Evolutionary conservation across 2,113 vertebrate genomes (phyloP).

Genomic region (Rhadina sibilatrix): DNA sequence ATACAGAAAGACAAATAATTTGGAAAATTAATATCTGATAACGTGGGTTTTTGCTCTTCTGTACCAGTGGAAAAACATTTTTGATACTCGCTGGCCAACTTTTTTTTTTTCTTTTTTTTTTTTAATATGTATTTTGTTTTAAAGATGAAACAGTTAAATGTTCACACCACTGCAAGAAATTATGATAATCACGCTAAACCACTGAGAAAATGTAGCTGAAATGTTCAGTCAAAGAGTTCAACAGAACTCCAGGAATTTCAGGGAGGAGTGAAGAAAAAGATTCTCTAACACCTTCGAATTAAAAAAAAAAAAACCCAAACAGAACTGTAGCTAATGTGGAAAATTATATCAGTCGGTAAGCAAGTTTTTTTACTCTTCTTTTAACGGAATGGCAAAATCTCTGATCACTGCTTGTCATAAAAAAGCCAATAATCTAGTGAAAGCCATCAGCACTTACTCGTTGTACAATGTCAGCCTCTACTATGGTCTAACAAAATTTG

Average conservation of each 20-base stretch:
- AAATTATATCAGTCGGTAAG: background rate
- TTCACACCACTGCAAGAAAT: background rate
- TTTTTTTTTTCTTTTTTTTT: background rate
- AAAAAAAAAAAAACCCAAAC: background rate
- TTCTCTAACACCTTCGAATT: background rate
- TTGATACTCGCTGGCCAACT: background rate
- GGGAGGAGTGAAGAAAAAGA: background rate
- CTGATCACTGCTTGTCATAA: slow-evolving; percentile 34
- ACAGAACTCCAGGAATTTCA: slow-evolving; percentile 4
- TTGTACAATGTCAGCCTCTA: slow-evolving; percentile 33
- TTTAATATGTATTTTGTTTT: background rate
- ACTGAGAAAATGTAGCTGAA: background rate
- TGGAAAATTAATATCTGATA: background rate
- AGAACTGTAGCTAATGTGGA: background rate
- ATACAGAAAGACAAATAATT: background rate
- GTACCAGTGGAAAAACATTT: background rate
- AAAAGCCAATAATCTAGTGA: slow-evolving; percentile 37
- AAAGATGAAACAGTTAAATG: background rate
- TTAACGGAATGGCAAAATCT: slow-evolving; percentile 32
- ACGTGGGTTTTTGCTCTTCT: background rate
- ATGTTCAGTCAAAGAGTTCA: background rate
- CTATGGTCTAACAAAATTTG: slow-evolving; percentile 25
- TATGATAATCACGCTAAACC: background rate
- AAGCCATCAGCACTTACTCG: slow-evolving; percentile 51
- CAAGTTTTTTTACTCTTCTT: slow-evolving; percentile 55